Percentiles rank a stretch among this genome's conserved stretches.
These are phyloP conservation scores for Varanus komodoensis DNA, from an alignment of 2,113 vertebrate species.

Conservation along the genomic window DNA sequence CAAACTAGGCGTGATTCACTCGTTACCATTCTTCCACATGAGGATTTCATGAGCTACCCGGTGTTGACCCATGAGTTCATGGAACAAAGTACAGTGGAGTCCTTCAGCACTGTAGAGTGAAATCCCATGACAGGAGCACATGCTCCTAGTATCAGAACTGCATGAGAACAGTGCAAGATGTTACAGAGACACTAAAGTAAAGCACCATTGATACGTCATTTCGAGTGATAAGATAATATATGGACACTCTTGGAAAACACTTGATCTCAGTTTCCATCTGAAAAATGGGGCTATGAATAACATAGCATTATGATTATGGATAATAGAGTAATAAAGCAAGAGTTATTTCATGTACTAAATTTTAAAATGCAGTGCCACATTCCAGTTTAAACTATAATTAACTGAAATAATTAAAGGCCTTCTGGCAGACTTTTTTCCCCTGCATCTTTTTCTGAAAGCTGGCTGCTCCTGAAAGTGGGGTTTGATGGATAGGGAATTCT, in stretches of 20 bases:
- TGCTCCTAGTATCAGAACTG: background rate
- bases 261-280: background rate
- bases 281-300: background rate
- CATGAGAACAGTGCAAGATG: background rate
- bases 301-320: background rate
- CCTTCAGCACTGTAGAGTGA: background rate
- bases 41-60: too few relatives aligned
- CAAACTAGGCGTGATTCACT: background rate
- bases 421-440: background rate
- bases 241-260: background rate
- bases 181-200: background rate
- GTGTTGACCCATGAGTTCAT: too few relatives aligned
- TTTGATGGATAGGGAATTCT: background rate
- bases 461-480: too few relatives aligned
- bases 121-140: background rate
- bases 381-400: background rate
- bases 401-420: constrained; percentile 4
- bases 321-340: background rate
- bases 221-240: background rate
- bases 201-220: background rate
- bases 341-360: background rate
- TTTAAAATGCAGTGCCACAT: background rate
- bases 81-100: too few relatives aligned
- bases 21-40: background rate
- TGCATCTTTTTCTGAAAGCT: background rate